Conservation (phyloP, 2,113 vertebrate species). For the Australoheros scitulus region DNA sequence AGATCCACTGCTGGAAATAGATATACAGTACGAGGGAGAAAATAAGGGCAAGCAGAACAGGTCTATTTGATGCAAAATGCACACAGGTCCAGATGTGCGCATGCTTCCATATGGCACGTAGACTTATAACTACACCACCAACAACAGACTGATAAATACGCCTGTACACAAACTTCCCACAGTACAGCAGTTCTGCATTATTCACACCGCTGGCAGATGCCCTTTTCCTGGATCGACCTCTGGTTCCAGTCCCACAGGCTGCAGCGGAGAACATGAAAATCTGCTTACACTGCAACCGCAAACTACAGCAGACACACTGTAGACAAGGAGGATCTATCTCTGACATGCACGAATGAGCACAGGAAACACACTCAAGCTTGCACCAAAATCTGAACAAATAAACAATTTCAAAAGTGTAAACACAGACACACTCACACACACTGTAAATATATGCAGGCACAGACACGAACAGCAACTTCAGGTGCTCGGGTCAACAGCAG, state of each 20-base stretch:
- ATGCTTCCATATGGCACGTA: not conserved
- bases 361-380: not conserved
- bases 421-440: not conserved
- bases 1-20: not conserved
- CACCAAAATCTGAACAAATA: slow-evolving; percentile 4
- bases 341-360: not conserved
- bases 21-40: not conserved
- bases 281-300: slow-evolving; percentile 1
- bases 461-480: slow-evolving; percentile 2
- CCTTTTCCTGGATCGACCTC: slow-evolving; percentile 38
- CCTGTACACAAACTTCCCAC: not conserved
- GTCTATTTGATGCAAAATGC: not conserved
- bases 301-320: slow-evolving; percentile 1
- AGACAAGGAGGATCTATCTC: not conserved
- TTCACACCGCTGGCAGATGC: slow-evolving; percentile 34
- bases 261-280: not conserved
- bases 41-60: not conserved
- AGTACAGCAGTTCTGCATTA: slow-evolving; percentile 23
- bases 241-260: slow-evolving; percentile 2
- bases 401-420: not conserved
- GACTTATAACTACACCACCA: not conserved
- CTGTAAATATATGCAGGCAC: not conserved
- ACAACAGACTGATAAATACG: not conserved
- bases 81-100: not conserved
- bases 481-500: slow-evolving; percentile 15